Conservation (phyloP, 2,888 invertebrate genomes). For the Pandemis heparana region DNA sequence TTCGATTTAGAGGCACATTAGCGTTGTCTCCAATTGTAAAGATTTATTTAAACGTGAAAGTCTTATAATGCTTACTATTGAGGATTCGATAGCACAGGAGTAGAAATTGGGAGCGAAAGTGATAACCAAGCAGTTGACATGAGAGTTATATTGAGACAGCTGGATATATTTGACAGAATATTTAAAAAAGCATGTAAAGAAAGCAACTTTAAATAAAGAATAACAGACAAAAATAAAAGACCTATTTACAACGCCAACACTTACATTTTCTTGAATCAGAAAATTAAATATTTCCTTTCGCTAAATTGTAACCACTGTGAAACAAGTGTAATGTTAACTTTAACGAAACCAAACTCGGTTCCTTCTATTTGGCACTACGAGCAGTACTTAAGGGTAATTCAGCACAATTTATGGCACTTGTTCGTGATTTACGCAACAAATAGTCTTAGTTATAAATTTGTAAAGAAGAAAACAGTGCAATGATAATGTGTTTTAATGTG, state of each 20-base stretch:
- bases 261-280: background rate
- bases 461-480: background rate
- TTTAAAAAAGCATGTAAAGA: too few relatives aligned
- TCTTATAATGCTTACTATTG: background rate
- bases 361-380: background rate
- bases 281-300: background rate
- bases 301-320: too few relatives aligned
- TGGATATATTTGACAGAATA: too few relatives aligned
- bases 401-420: background rate
- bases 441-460: background rate
- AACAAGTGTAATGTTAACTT: background rate
- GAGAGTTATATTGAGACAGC: too few relatives aligned
- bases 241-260: too few relatives aligned
- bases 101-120: too few relatives aligned
- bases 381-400: background rate
- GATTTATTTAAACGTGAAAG: background rate
- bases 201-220: too few relatives aligned
- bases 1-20: background rate
- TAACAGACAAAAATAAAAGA: too few relatives aligned
- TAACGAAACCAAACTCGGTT: background rate
- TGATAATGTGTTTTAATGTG: background rate
- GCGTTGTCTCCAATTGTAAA: background rate
- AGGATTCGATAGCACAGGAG: too few relatives aligned
- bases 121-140: too few relatives aligned
- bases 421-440: background rate